Evolutionary conservation across 2,797 vertebrate species (phyloP), one percentile per base, ranked within the genome.

Genomic region (Champsocephalus gunnari): DNA sequence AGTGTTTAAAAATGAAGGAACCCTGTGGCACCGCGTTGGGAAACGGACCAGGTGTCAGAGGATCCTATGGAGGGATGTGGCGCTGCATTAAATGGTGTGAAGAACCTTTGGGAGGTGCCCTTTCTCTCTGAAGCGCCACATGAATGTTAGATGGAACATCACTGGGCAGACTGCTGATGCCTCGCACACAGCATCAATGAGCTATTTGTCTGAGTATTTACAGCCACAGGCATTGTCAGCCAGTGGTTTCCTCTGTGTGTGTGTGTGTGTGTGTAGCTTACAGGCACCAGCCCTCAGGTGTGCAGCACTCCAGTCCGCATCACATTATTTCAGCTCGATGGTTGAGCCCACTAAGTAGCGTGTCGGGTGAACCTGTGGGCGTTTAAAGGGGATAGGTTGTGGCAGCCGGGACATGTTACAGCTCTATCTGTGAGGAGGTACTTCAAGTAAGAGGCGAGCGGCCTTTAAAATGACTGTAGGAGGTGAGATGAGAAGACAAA

Each of bases 141-240:
- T 92, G 90, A 90, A 93, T 93, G 83, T 91, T 87, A 76, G 88
- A 92, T 91, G 83, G 80, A 87, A 74, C 77, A 67, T 80, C 73
- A 64, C 68, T 51, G 83, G 73, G 81, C 58, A 16, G 87, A 90
- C 83, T 90, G 88, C 90, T 83, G 91, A 91, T 91, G 83, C 74
- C 70, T 80, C 34, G 4, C 69, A 56, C 71, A 71, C 55, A 49
- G 74, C 79, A 68, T 81, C 86, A 82, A 79, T 71, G 10, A 83
- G 78, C 87, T 62, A 86, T 89, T 84, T 89, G 88, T 89, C 87
- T 90, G 84, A 4, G 6, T 86, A 85, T 49, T 9, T 77, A 80
- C 76, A 85, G 86, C 84, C 81, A 85, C 84, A 69, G 87, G 85
- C 83, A 64, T 66, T 66, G 82, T 88, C 83, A 84, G 81, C 83